Conservation (phyloP, 2,888 invertebrate species). For the Amblyteles armatorius region DNA sequence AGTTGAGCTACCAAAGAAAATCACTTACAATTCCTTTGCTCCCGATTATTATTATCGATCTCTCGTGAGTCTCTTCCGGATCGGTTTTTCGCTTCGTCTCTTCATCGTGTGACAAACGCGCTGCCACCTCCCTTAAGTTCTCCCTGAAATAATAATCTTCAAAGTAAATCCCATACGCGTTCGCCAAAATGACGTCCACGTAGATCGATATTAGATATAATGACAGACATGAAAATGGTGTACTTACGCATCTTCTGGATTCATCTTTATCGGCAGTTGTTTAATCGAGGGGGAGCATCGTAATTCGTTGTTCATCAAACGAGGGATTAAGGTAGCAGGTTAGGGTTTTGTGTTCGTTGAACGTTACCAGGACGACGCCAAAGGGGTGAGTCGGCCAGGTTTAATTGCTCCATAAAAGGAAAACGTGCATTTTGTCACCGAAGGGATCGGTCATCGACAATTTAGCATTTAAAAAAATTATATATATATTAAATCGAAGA, state of each 20-base stretch:
- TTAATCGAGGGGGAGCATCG: neutral
- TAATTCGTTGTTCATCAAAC: neutral
- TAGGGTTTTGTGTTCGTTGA: constrained; percentile 60
- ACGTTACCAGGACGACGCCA: constrained; percentile 61
- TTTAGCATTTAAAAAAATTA: neutral
- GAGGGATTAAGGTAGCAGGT: constrained; percentile 29
- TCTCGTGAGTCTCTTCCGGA: constrained; percentile 80
- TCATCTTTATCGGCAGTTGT: constrained; percentile 40
- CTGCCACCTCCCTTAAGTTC: constrained; percentile 74
- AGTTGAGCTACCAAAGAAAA: constrained; percentile 13
- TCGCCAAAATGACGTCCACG: neutral
- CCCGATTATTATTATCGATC: constrained; percentile 89
- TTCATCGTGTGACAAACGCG: constrained; percentile 73
- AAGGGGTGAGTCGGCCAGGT: neutral
- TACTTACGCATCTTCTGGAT: constrained; percentile 56
- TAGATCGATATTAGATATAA: neutral
- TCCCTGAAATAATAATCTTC: constrained; percentile 68
- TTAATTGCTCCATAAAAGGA: neutral
- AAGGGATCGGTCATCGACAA: too few species aligned
- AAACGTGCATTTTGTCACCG: neutral
- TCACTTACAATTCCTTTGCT: constrained; percentile 88
- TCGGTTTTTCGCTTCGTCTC: constrained; percentile 69
- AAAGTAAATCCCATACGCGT: constrained; percentile 14
- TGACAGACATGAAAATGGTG: neutral
- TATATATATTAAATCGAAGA: neutral